These are phyloP conservation scores for Pandemis heparana DNA, from an alignment of 2,888 invertebrate genomes.

Conservation along the genomic window DNA sequence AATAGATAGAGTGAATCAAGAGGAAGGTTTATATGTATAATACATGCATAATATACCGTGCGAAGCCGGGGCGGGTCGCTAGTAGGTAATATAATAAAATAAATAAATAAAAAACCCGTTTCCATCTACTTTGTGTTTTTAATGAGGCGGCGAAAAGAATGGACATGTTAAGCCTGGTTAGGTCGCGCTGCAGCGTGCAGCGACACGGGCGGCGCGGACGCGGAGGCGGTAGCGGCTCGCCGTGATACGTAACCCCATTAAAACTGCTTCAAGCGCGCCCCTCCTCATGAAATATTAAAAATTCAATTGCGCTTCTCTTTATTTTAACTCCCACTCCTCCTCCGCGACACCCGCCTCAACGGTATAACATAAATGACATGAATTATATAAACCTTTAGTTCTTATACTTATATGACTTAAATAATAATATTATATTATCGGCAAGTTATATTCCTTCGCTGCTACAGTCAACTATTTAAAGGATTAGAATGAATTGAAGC, in stretches of 20 bases:
- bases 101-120: too few species aligned
- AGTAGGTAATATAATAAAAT: too few species aligned
- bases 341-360: conserved; percentile 70
- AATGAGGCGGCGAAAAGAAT: neutral
- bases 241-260: conserved; percentile 75
- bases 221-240: conserved; percentile 50
- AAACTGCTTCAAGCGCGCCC: conserved; percentile 78
- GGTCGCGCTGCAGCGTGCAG: conserved; percentile 9
- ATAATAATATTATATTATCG: neutral
- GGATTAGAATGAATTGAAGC: too few species aligned
- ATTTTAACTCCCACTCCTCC: conserved; percentile 81
- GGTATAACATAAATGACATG: conserved; percentile 80
- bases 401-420: neutral
- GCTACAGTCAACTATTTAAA: too few species aligned
- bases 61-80: too few species aligned
- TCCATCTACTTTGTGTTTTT: neutral
- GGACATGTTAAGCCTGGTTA: neutral
- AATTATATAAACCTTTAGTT: conserved; percentile 69
- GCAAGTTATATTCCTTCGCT: neutral
- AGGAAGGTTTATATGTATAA: too few species aligned
- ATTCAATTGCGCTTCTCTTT: conserved; percentile 86
- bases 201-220: conserved; percentile 46
- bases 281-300: conserved; percentile 86
- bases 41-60: too few species aligned
- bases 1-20: too few species aligned